These are phyloP conservation scores for Cotesia chilonis DNA, from an alignment of 1,140 invertebrate genomes.

Conservation along the genomic window DNA sequence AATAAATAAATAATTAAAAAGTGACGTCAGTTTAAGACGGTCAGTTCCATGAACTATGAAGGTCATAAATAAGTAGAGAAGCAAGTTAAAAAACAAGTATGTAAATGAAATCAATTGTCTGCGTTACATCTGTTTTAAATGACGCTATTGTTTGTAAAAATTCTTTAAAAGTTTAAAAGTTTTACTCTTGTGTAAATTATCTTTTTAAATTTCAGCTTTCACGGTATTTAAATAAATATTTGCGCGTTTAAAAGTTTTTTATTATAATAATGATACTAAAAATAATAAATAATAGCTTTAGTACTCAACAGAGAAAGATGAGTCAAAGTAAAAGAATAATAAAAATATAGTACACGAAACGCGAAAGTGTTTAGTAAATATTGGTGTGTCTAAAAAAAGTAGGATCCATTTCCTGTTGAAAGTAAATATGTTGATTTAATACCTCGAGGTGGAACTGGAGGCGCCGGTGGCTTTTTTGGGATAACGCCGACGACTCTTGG, in stretches of 20 bases:
- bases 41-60: conserved; percentile 22
- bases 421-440: conserved; percentile 33
- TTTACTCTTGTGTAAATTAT: too few species aligned
- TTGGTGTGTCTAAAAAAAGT: neutral
- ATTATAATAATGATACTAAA: too few species aligned
- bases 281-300: too few species aligned
- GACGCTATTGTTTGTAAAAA: conserved; percentile 13
- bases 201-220: neutral
- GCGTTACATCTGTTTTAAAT: neutral
- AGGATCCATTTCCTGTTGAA: neutral
- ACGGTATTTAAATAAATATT: conserved; percentile 4
- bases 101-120: conserved; percentile 17
- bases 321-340: neutral
- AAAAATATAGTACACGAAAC: neutral
- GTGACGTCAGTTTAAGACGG: conserved; percentile 18
- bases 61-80: conserved; percentile 8
- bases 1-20: neutral
- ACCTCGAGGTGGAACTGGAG: conserved; percentile 57
- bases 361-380: too few species aligned
- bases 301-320: too few species aligned
- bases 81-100: conserved; percentile 12
- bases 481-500: conserved; percentile 43
- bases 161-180: neutral
- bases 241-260: neutral
- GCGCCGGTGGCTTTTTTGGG: conserved; percentile 51